These are phyloP conservation scores for Ciconia stormi DNA, from an alignment of 2,113 vertebrate genomes.

Conservation along the genomic window DNA sequence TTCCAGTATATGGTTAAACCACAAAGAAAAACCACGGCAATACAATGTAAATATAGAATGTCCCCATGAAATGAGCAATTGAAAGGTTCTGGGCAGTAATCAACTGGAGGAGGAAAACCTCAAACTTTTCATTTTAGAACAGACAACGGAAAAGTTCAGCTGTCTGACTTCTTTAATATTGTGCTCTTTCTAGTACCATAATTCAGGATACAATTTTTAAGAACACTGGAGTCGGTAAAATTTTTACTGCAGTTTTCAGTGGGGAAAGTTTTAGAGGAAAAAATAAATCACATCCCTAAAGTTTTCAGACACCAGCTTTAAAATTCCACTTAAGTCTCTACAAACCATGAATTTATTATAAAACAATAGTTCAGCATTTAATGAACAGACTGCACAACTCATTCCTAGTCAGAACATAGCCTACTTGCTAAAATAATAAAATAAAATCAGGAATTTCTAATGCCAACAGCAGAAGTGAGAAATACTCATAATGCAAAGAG, in stretches of 20 bases:
- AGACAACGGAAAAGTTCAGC: background rate
- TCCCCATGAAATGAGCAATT: slow-evolving; percentile 23
- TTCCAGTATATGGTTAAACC: slow-evolving; percentile 51
- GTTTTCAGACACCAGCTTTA: background rate
- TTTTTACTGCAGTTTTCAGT: background rate
- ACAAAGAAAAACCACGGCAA: slow-evolving; percentile 28
- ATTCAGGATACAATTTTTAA: background rate
- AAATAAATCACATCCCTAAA: background rate
- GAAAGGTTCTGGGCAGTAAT: slow-evolving; percentile 32
- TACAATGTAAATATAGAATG: slow-evolving; percentile 63
- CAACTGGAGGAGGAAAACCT: slow-evolving; percentile 33
- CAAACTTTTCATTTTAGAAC: slow-evolving; percentile 14
- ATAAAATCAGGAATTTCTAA: background rate
- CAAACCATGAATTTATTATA: background rate
- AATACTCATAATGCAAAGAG: background rate
- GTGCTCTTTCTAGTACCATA: background rate
- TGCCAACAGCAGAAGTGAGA: background rate
- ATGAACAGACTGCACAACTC: background rate
- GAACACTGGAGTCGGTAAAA: background rate
- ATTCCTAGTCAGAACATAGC: background rate
- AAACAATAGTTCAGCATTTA: background rate
- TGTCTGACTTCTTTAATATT: background rate
- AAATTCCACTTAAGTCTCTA: background rate
- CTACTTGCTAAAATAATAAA: background rate
- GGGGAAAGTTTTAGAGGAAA: background rate